Conservation (phyloP, 2,797 vertebrate genomes). For the Diceros bicornis region DNA sequence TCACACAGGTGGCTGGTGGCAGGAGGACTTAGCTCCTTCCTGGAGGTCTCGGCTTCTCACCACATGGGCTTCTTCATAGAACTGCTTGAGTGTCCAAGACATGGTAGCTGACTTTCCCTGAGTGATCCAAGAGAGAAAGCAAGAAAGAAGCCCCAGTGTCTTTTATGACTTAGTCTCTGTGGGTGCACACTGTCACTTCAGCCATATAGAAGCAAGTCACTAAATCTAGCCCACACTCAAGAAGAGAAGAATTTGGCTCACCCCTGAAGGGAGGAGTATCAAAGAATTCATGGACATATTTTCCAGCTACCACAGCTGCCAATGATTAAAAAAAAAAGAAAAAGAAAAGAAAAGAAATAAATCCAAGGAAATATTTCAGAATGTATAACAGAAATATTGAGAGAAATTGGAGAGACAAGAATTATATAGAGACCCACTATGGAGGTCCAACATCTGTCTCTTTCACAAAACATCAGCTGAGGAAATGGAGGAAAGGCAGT, state of each 20-base stretch:
- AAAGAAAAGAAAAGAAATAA: too few relatives aligned
- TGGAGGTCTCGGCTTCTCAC: background rate
- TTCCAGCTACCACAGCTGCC: background rate
- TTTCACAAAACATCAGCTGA: background rate
- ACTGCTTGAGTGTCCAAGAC: background rate
- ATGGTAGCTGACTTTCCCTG: background rate
- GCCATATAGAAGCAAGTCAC: background rate
- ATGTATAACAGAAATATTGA: background rate
- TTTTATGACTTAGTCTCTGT: background rate
- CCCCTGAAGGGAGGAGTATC: background rate
- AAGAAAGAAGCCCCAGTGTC: background rate
- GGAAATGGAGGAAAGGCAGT: background rate
- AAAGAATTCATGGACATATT: background rate
- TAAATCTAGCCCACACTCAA: background rate
- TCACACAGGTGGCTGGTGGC: background rate
- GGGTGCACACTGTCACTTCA: background rate
- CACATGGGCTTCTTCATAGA: background rate
- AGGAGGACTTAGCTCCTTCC: background rate
- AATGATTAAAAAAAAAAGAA: background rate
- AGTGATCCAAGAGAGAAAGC: background rate
- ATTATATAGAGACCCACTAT: background rate
- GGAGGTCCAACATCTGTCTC: background rate
- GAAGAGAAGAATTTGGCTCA: background rate
- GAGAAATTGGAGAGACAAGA: constrained; percentile 11
- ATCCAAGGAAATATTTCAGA: constrained; percentile 32